Evolutionary conservation across 2,113 vertebrate species (phyloP).

Genomic region (Uria lomvia): DNA sequence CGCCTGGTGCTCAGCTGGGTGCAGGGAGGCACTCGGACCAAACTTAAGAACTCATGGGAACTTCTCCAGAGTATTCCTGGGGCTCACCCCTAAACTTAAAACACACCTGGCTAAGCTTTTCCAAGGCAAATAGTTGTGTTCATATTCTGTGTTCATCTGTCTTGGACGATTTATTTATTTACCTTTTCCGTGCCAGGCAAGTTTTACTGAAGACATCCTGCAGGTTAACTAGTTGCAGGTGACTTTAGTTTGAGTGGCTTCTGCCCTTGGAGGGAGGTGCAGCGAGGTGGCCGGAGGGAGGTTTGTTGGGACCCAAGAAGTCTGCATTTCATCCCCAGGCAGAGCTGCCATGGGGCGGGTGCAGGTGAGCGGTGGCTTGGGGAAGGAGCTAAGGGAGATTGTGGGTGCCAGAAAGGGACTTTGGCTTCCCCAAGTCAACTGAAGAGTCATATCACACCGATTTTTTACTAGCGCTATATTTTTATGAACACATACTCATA

Average conservation of each 20-base stretch:
- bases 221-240: background rate
- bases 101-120: background rate
- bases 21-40: background rate
- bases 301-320: background rate
- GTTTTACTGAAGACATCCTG: background rate
- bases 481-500: background rate
- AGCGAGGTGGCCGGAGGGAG: fast-evolving
- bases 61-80: background rate
- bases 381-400: background rate
- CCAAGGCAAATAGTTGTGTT: background rate
- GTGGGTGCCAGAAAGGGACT: background rate
- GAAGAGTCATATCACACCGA: background rate
- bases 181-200: background rate
- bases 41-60: background rate
- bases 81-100: background rate
- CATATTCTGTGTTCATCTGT: background rate
- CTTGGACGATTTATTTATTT: background rate
- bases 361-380: background rate
- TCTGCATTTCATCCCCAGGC: background rate
- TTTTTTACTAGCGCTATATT: background rate
- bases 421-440: background rate
- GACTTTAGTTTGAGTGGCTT: background rate
- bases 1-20: fast-evolving
- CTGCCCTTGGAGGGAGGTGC: background rate
- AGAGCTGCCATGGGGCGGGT: background rate